Conservation (phyloP, 2,797 vertebrate genomes). For the Chrosomus eos region DNA sequence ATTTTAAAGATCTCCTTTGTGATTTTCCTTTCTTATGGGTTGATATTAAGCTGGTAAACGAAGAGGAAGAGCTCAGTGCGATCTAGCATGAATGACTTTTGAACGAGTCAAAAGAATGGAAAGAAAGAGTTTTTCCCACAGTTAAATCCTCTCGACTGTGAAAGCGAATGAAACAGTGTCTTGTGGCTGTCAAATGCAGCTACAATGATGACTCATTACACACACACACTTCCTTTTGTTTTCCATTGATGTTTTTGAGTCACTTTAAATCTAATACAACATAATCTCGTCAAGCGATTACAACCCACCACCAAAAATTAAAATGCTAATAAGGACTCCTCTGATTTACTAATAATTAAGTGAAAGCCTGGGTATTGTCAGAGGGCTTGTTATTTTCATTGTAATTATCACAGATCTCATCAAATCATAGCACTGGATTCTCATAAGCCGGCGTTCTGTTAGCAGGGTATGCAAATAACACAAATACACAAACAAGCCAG, state of each 20-base stretch:
- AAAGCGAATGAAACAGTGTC: not conserved
- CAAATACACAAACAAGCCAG: constrained; percentile 13
- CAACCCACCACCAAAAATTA: not conserved
- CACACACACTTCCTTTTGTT: constrained; percentile 21
- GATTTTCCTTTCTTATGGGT: not conserved
- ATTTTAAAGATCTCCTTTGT: not conserved
- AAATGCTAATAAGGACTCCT: constrained; percentile 17
- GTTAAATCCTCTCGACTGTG: not conserved
- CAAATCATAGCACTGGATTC: constrained; percentile 41
- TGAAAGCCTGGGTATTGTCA: constrained; percentile 27
- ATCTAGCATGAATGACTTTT: not conserved
- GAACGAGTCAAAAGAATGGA: constrained; percentile 25
- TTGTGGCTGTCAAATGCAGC: not conserved
- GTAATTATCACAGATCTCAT: constrained; percentile 55
- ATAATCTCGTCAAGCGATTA: constrained; percentile 32
- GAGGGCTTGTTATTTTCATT: constrained; percentile 36
- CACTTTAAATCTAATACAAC: constrained; percentile 16
- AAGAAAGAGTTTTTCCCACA: not conserved
- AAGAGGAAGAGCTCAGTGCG: not conserved
- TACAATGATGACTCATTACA: not conserved
- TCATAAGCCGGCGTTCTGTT: constrained; percentile 37
- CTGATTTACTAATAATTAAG: not conserved
- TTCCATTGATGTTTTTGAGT: not conserved
- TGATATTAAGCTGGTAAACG: not conserved
- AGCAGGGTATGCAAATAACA: constrained; percentile 29